Base-by-base conservation (phyloP, 2,888 invertebrate species). In the Lasioglossum calceatum region DNA sequence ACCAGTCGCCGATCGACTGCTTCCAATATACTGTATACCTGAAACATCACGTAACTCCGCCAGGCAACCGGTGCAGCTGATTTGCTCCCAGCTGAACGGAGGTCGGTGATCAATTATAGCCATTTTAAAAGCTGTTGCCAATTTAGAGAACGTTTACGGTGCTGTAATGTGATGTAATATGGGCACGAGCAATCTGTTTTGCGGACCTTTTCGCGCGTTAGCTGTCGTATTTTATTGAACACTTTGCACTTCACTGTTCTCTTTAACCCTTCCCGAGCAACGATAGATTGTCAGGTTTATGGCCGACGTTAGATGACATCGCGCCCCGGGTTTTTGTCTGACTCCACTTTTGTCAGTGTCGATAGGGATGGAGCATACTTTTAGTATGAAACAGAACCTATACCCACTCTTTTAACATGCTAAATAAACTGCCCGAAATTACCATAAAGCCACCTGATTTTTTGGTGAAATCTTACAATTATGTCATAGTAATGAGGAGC, bases 31-130 rank as follows among this genome's bases (percentile, higher is more conserved):
- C 67, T 14, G n/a, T 32, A 36, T 64, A 54, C 23, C 75, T 50
- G 67, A 84, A 84, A 77, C 77, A 77, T 84, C 64, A 27, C 54
- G 75, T 44, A 50, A 78, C 70, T 50, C 36, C 44, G 27, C n/a
- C 42, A 19, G 50, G 7, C 50, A 19, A 50, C 50, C 42, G 54
- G 36, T 23, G 61, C 42, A n/a, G 36, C 36, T 27, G 50, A 39
- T 44, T 44, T 44, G n/a, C 44, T 44, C 7, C 44, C 42, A 44
- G 72, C 42, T 12, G 72, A 44, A 72, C 72, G 58, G 71, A 54
- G 50, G 47, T 27, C 16, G 47, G 19, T 8, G 50, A 84, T 77
- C 83, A 83, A 83, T 84, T 77, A 64, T 39, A 36, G 44, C n/a
- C 50, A 14, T 47, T 50, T 23, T 71, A n/a, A 54, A 75, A 32